Conservation (phyloP, 1,140 invertebrate species). For the Drosophila willistoni region DNA sequence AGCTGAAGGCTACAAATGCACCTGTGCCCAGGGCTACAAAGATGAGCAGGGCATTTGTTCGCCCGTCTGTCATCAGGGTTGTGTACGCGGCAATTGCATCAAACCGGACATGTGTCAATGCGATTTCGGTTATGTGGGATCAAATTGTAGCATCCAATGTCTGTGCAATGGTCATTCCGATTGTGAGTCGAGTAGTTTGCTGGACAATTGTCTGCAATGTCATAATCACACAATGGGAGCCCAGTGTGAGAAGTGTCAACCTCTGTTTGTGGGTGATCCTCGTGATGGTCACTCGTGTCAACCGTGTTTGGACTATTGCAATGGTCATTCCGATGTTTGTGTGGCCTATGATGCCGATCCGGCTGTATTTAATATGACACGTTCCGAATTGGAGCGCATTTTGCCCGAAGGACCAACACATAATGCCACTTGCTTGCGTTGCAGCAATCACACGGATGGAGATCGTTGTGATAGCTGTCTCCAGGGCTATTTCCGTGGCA, state of each 20-base stretch:
- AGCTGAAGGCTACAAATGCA: conserved; percentile 91
- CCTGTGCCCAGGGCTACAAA: conserved; percentile 93
- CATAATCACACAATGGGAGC: conserved; percentile 95
- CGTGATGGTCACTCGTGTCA: conserved; percentile 93
- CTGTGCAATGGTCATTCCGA: conserved; percentile 97
- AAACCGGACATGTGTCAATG: conserved; percentile 94
- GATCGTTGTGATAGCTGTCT: conserved; percentile 93
- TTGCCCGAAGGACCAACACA: conserved; percentile 87
- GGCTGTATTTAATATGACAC: conserved; percentile 85
- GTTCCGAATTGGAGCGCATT: conserved; percentile 84
- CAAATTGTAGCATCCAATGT: conserved; percentile 96
- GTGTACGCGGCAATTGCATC: conserved; percentile 93
- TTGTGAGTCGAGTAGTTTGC: conserved; percentile 92
- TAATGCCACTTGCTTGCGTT: conserved; percentile 92
- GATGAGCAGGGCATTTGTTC: conserved; percentile 86
- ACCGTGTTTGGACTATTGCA: conserved; percentile 94
- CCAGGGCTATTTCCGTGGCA: conserved; percentile 92
- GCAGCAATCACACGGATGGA: conserved; percentile 93
- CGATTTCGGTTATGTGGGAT: conserved; percentile 97
- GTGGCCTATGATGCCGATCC: conserved; percentile 86
- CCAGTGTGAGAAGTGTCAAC: conserved; percentile 94
- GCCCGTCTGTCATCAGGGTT: conserved; percentile 94
- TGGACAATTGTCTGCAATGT: conserved; percentile 92
- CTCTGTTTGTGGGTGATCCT: conserved; percentile 95
- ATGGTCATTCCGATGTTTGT: conserved; percentile 94